Evolutionary conservation across 2,888 invertebrate species (phyloP), one percentile per base, ranked within the genome.

Genomic region (Lysandra coridon): DNA sequence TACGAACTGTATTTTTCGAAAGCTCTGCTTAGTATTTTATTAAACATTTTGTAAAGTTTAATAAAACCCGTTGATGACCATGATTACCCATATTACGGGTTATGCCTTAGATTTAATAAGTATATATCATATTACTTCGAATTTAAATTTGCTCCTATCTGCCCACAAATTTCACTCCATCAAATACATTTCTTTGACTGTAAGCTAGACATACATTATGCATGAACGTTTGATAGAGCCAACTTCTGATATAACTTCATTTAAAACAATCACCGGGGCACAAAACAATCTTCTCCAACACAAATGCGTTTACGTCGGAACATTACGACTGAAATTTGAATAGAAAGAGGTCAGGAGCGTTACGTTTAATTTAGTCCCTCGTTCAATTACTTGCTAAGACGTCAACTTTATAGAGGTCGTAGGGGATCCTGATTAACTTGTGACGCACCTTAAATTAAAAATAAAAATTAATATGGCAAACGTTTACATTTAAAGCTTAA

Each of bases 301-400:
- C 76, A 30, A 53, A 57, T 76, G 77, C 40, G 77, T 77, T 74
- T 62, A 79, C 73, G 75, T 85, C 86, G 87, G 87, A 87, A 87
- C 86, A 86, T 86, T 86, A 85, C 87, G 87, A 88, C 76, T 87
- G 84, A 86, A 91, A 93, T 93, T 93, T 93, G 92, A 93, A 93
- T 93, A 92, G 92, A 93, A 93, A 93, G 91, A 92, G 93, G 92
- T 91, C 90, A 90, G 89, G 88, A 88, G 85, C 87, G 88, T 84
- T 84, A 87, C 87, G 87, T 91, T 92, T 92, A 91, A 92, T 93
- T 92, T 90, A 89, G 91, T 89, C 93, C 92, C 92, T 92, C 88
- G 91, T 92, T 92, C 92, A 92, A 93, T 93, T 93, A 93, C 76
- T 76, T 57, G 76, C 14, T 76, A 76, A 76, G 90, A 91, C 88